These are phyloP conservation scores for Strix occidentalis DNA, from an alignment of 2,797 vertebrate genomes.

Conservation along the genomic window DNA sequence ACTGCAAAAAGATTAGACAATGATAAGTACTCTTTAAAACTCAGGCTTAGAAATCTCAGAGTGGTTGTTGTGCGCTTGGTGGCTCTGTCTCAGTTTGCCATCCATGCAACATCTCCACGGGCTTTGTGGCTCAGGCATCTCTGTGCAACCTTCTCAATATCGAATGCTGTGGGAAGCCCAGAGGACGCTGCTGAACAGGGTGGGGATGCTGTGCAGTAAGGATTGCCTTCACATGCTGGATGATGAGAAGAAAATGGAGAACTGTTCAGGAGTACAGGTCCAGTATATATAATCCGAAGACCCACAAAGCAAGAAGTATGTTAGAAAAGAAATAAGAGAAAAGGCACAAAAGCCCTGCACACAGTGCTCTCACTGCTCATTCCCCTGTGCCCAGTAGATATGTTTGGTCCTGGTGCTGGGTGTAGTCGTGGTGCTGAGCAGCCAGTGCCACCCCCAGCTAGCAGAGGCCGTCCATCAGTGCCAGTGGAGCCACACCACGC, in stretches of 20 bases:
- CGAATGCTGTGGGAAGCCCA: background rate
- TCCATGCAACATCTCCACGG: rapidly evolving
- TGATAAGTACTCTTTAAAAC: background rate
- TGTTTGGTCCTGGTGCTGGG: background rate
- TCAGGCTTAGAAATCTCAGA: background rate
- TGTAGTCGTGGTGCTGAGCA: background rate
- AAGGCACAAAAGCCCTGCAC: background rate
- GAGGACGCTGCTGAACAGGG: background rate
- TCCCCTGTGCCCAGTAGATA: background rate
- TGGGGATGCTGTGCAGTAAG: background rate
- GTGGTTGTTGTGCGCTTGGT: background rate
- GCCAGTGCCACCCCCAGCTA: too few relatives aligned
- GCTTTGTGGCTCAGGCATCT: background rate
- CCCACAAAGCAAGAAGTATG: background rate
- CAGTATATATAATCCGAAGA: rapidly evolving
- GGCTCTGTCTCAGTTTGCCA: background rate
- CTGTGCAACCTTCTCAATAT: rapidly evolving
- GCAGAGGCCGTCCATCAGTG: background rate
- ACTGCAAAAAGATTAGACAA: background rate
- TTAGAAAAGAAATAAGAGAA: background rate
- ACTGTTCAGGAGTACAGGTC: background rate
- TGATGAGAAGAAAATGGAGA: background rate
- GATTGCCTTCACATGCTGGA: background rate
- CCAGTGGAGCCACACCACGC: rapidly evolving
- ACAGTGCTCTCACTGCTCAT: background rate